Base-by-base conservation (phyloP, 2,113 vertebrate species). In the Reinhardtius hippoglossoides region DNA sequence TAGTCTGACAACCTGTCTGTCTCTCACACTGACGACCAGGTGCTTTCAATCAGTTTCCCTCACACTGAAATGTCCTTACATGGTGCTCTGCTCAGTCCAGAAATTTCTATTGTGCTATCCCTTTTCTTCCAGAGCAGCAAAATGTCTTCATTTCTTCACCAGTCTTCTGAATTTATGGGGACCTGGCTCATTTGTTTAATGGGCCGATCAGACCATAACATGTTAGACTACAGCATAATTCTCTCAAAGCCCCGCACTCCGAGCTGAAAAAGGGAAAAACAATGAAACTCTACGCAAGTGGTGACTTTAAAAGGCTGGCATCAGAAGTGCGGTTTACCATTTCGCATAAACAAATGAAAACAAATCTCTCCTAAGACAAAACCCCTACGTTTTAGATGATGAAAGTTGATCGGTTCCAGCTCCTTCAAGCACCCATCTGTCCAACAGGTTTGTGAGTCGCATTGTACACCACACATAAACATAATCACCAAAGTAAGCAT, bases 341-440 rank as follows among this genome's bases (percentile, higher is more conserved):
- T 86, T 75, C 67, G 76, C 56, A 67, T 85, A 90, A 90, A 94
- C 71, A 86, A 84, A 89, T 82, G 74, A 88, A 90, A 91, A 91
- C 83, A 91, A 88, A 86, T 86, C 67, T 77, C 26, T 80, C 76
- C 84, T 76, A n/a, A 82, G 26, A 65, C 54, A 62, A 67, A 76
- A 52, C n/a, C 35, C 24, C 64, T 72, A 52, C 12, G 23, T 52
- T 74, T 87, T 66, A 68, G 23, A 66, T 44, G 35, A 69, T 9
- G 24, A 8, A 65, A 62, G 71, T 82, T 74, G 71, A 67, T 37
- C 16, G 24, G 21, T 46, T 67, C 44, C 23, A 67, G 26, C 50
- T 80, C 21, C 26, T 8, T 56, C 73, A 26, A 67, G 44, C 21
- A 16, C 42, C 48, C 81, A 85, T 83, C 54, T 84, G 76, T 71